Percentiles rank a stretch among this genome's conserved stretches.
These are phyloP conservation scores for Lophotriccus pileatus DNA, from an alignment of 2,797 vertebrate genomes.

Conservation along the genomic window DNA sequence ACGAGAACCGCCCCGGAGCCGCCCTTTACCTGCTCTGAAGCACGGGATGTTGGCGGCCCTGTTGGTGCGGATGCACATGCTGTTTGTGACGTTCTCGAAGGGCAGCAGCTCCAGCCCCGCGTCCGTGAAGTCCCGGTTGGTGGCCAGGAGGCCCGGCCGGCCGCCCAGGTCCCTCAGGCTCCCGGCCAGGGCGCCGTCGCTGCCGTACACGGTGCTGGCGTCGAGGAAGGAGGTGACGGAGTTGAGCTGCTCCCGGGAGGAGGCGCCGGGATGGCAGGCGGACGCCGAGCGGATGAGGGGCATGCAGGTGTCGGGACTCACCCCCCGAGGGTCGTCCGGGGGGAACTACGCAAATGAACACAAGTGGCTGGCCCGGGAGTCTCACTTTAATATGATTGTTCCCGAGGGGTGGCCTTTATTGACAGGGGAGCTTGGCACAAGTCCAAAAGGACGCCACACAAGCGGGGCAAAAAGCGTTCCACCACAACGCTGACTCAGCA, in stretches of 20 bases:
- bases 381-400: too few relatives aligned
- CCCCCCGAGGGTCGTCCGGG: constrained; percentile 68
- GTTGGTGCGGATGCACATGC: constrained; percentile 82
- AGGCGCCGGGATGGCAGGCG: constrained; percentile 67
- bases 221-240: constrained; percentile 84
- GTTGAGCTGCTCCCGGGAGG: constrained; percentile 86
- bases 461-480: too few relatives aligned
- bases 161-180: constrained; percentile 76
- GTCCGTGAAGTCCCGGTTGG: constrained; percentile 81
- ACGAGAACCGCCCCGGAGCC: background rate
- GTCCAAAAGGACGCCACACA: too few relatives aligned
- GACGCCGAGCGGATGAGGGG: constrained; percentile 83
- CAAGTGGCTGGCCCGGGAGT: too few relatives aligned
- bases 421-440: too few relatives aligned
- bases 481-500: too few relatives aligned
- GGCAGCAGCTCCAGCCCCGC: constrained; percentile 77
- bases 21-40: constrained; percentile 82
- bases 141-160: constrained; percentile 77
- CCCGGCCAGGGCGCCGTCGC: constrained; percentile 73
- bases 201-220: constrained; percentile 82
- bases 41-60: constrained; percentile 80
- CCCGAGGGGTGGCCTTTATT: too few relatives aligned
- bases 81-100: constrained; percentile 61
- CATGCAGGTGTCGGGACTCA: constrained; percentile 75
- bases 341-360: constrained; percentile 77